Conservation (phyloP, 2,888 invertebrate genomes). For the Gari tellinella region DNA sequence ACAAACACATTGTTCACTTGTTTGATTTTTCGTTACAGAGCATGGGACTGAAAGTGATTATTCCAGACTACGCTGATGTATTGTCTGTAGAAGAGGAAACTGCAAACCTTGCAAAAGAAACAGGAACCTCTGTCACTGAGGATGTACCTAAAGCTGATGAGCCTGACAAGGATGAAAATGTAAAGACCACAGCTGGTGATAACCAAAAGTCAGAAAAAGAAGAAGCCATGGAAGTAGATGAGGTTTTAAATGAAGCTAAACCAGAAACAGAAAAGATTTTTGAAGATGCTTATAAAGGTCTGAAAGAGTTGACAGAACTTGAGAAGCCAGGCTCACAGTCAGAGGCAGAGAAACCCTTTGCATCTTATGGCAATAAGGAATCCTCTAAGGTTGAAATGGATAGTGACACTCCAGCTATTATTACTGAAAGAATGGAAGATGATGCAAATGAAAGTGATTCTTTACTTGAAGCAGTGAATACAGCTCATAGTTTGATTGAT, state of each 20-base stretch:
- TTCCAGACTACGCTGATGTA: slow-evolving; percentile 60
- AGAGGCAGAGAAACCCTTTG: background rate
- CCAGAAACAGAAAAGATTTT: background rate
- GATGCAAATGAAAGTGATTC: slow-evolving; percentile 19
- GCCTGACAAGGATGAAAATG: background rate
- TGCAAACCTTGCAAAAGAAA: background rate
- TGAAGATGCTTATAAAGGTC: background rate
- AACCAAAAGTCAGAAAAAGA: background rate
- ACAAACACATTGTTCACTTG: no score
- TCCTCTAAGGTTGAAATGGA: background rate
- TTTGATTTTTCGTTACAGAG: slow-evolving; percentile 68
- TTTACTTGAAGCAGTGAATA: slow-evolving; percentile 42
- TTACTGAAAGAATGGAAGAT: slow-evolving; percentile 1
- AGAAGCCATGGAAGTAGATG: slow-evolving; percentile 5
- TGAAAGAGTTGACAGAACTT: slow-evolving; percentile 4
- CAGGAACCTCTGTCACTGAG: background rate
- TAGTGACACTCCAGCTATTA: background rate
- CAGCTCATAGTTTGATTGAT: slow-evolving; percentile 35
- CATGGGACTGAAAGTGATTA: slow-evolving; percentile 75
- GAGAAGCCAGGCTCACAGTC: background rate
- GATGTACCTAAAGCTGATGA: background rate
- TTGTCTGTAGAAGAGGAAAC: slow-evolving; percentile 13
- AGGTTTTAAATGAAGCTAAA: slow-evolving; percentile 1
- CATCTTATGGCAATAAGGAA: background rate
- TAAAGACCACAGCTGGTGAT: background rate